Conservation (phyloP, 2,888 invertebrate species). For the Pseudoips prasinana region DNA sequence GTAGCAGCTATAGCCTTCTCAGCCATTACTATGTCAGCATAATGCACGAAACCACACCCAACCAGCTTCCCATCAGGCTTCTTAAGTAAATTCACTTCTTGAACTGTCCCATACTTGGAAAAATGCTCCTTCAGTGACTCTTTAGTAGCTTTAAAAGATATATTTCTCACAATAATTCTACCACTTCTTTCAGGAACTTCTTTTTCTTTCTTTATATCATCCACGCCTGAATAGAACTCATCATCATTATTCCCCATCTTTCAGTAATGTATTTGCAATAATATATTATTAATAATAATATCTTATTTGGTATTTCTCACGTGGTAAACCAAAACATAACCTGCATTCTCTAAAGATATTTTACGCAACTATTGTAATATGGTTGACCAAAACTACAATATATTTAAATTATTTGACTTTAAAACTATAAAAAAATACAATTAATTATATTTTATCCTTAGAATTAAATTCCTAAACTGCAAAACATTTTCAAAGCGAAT, state of each 20-base stretch:
- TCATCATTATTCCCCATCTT: constrained; percentile 43
- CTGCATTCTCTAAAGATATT: too few relatives aligned
- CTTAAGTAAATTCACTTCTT: constrained; percentile 88
- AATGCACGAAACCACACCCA: constrained; percentile 96
- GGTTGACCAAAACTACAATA: too few relatives aligned
- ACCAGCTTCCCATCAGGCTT: constrained; percentile 88
- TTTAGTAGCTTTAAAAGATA: constrained; percentile 87
- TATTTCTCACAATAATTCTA: constrained; percentile 85
- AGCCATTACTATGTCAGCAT: constrained; percentile 87
- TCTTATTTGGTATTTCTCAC: constrained; percentile 26
- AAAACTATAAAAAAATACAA: too few relatives aligned
- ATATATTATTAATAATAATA: neutral
- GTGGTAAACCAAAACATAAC: constrained; percentile 46
- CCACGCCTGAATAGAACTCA: constrained; percentile 34
- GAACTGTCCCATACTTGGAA: constrained; percentile 87
- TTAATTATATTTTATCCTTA: too few relatives aligned
- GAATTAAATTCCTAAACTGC: too few relatives aligned
- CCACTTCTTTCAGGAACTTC: constrained; percentile 63
- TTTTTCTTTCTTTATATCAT: constrained; percentile 50
- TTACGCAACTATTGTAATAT: too few relatives aligned
- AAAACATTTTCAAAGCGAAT: too few relatives aligned
- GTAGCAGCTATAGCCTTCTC: constrained; percentile 88
- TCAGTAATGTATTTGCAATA: too few relatives aligned
- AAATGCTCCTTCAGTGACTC: constrained; percentile 87
- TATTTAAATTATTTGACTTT: too few relatives aligned